phyloP scores from a whole-genome alignment of 2,113 vertebrate genomes.

The Oryzias javanicus region DNA sequence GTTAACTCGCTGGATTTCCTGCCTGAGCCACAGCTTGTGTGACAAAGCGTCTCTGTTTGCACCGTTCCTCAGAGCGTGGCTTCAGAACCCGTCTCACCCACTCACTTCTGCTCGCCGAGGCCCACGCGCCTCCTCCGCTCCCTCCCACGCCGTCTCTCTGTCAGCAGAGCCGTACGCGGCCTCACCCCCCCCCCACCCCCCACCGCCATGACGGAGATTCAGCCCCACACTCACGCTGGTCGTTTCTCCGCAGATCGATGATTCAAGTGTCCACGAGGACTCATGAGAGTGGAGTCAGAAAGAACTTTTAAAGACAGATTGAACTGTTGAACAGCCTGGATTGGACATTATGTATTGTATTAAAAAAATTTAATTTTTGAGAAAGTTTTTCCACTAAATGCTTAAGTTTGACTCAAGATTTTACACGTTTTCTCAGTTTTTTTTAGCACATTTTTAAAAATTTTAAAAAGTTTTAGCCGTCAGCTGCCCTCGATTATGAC shows the following conservation, averaged over 20 bases:
- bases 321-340: too few species aligned
- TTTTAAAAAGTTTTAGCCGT: too few species aligned
- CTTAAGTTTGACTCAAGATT: too few species aligned
- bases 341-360: too few species aligned
- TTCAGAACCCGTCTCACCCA: conserved; percentile 32
- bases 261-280: conserved; percentile 12
- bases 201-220: conserved; percentile 15
- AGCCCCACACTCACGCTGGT: conserved; percentile 14
- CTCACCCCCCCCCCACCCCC: not conserved
- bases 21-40: not conserved
- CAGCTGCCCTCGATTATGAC: too few species aligned
- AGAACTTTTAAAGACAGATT: too few species aligned
- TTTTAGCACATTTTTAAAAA: too few species aligned
- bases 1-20: fast-evolving
- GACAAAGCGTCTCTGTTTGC: conserved; percentile 16
- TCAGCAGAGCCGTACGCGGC: not conserved
- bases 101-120: conserved; percentile 37
- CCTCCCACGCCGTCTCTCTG: conserved; percentile 10
- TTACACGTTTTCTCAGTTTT: too few species aligned
- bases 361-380: too few species aligned
- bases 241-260: conserved; percentile 10
- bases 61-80: conserved; percentile 4
- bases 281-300: not conserved
- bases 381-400: too few species aligned
- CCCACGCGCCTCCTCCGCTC: conserved; percentile 18